Evolutionary conservation across 2,113 vertebrate genomes (phyloP).

Genomic region (Melanotaenia duboulayi): DNA sequence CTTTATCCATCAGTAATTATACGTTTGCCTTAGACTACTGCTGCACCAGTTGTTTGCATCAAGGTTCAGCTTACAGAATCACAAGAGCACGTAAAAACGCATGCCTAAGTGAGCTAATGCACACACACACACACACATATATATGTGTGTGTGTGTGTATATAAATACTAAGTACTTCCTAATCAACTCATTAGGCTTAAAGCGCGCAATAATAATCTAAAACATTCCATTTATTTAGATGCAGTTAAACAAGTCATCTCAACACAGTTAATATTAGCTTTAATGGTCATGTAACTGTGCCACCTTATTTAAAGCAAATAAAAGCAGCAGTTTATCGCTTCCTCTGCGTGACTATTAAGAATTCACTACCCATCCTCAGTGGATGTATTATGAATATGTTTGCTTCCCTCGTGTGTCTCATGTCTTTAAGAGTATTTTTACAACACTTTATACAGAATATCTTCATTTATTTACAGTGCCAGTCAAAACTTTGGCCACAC

Average conservation of each 20-base stretch:
- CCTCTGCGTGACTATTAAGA: conserved; percentile 44
- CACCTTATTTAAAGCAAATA: conserved; percentile 52
- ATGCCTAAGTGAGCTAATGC: conserved; percentile 48
- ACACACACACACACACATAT: too few relatives aligned
- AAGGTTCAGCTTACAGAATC: conserved; percentile 31
- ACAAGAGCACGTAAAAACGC: conserved; percentile 58
- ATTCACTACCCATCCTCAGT: conserved; percentile 56
- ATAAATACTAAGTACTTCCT: conserved; percentile 21
- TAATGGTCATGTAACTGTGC: conserved; percentile 53
- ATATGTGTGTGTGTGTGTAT: too few relatives aligned
- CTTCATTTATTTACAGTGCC: conserved; percentile 52
- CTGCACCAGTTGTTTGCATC: conserved; percentile 28
- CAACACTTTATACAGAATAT: conserved; percentile 51
- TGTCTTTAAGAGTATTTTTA: conserved; percentile 54
- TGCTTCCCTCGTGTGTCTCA: conserved; percentile 32
- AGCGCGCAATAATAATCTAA: neutral
- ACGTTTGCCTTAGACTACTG: conserved; percentile 57
- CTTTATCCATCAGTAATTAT: conserved; percentile 24
- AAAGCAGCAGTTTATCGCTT: conserved; percentile 35
- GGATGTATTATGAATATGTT: conserved; percentile 35
- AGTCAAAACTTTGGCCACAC: too few relatives aligned
- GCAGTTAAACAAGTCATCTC: conserved; percentile 1
- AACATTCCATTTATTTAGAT: conserved; percentile 3
- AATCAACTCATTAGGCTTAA: conserved; percentile 16
- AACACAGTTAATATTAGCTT: conserved; percentile 38